A percentile compares a stretch with the other conserved stretches of the same genome.
Evolutionary conservation across 2,113 vertebrate genomes (phyloP).

Genomic region (Phalacrocorax brasilianus): DNA sequence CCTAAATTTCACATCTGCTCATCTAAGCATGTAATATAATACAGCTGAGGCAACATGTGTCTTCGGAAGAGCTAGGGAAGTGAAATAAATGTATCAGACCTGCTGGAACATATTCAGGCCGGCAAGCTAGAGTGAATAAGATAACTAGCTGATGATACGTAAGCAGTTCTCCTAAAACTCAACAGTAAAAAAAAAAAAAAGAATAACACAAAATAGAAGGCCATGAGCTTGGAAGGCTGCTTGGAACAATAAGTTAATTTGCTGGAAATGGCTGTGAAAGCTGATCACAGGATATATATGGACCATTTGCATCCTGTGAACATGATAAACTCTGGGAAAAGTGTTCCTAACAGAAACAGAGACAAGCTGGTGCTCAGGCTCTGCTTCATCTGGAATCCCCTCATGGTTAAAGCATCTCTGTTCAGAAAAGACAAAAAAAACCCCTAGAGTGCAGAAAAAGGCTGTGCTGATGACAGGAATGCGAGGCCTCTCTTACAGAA

Average conservation of each 20-base stretch:
- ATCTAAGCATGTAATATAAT: not conserved
- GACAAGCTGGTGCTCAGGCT: not conserved
- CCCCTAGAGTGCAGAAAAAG: not conserved
- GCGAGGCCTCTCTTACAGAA: not conserved
- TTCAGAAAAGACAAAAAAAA: not conserved
- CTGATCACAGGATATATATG: not conserved
- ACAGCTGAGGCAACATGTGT: not conserved
- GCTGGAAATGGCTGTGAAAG: not conserved
- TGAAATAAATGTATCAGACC: not conserved
- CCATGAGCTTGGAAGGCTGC: not conserved
- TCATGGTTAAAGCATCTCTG: not conserved
- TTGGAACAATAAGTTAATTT: not conserved
- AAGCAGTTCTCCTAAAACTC: not conserved
- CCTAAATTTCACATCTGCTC: not conserved
- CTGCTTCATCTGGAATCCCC: not conserved
- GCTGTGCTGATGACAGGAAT: not conserved
- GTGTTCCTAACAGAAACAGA: not conserved
- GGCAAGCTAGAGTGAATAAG: not conserved
- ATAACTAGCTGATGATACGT: not conserved
- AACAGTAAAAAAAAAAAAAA: not conserved
- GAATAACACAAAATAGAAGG: not conserved
- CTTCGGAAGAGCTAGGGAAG: not conserved
- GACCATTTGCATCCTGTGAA: not conserved
- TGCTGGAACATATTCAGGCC: not conserved
- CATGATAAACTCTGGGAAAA: not conserved